Percentiles rank a stretch among this genome's conserved stretches.
Evolutionary conservation across 2,113 vertebrate species (phyloP).

Genomic region (Garra rufa): DNA sequence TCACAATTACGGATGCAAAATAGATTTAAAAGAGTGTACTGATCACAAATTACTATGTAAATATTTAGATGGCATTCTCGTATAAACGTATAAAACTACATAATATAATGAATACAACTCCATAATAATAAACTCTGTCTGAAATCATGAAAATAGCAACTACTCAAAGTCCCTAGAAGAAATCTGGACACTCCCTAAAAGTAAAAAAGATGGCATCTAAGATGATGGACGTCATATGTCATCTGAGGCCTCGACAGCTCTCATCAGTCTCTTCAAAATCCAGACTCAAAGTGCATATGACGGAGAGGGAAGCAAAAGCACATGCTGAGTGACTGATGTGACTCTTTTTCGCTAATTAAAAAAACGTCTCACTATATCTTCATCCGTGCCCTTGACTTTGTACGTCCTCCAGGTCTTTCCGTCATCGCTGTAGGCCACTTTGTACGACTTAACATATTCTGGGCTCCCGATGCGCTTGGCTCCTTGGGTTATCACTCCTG

Average conservation of each 20-base stretch:
- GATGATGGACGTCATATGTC: constrained; percentile 67
- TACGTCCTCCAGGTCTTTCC: constrained; percentile 94
- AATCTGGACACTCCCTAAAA: constrained; percentile 8
- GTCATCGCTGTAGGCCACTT: constrained; percentile 95
- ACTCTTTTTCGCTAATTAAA: constrained; percentile 70
- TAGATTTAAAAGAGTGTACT: not conserved
- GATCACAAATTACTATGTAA: not conserved
- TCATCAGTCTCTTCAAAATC: constrained; percentile 74
- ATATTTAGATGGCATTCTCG: not conserved
- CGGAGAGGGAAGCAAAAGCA: not conserved
- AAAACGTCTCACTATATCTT: constrained; percentile 90
- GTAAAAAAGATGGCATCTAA: constrained; percentile 59
- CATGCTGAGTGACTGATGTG: constrained; percentile 30
- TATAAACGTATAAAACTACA: not conserved
- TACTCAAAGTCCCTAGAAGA: constrained; percentile 47
- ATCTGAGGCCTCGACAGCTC: constrained; percentile 61
- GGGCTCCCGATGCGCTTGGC: constrained; percentile 98
- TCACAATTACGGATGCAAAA: not conserved
- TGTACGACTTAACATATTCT: constrained; percentile 98
- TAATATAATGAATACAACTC: not conserved
- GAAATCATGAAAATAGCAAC: not conserved
- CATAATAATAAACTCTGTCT: not conserved
- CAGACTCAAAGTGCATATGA: constrained; percentile 69
- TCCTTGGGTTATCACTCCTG: constrained; percentile 97
- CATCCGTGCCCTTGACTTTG: constrained; percentile 92